Base-by-base conservation (phyloP, 2,113 vertebrate genomes). In the Propithecus coquereli region DNA sequence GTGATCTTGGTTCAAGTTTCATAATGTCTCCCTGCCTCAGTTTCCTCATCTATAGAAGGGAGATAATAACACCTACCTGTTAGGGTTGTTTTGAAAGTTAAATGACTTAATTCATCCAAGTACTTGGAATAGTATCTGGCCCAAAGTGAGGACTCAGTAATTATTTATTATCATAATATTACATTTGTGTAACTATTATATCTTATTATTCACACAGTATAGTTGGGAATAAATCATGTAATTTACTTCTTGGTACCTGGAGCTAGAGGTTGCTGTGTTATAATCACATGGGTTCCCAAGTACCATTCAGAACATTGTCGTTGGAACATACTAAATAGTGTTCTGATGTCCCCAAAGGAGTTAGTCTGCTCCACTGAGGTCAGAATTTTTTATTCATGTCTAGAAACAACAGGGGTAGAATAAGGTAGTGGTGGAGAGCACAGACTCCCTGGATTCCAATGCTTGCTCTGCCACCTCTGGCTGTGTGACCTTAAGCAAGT, bases 151-250 rank as follows among this genome's bases (percentile, higher is more conserved):
- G 52, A 76, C 57, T 83, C 68, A 87, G 47, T 63, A 63, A 81
- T 94, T 95, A 80, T 30, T 87, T 93, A 66, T 87, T 85, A 87
- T 70, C 2, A 27, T 90, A 91, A 86, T 88, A 66, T 43, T 91
- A 71, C 1, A 40, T 52, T 81, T 57, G 25, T 84, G 34, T 90
- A 84, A 74, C 65, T 83, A 45, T 43, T 81, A 57, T 86, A 50
- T 85, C 52, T 27, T 81, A 5, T 65, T 90, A 70, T 40, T 93
- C 25, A 50, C 59, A 22, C 71, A 80, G 40, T 84, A 23, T 76
- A 84, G 34, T 76, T 83, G 43, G 34, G 87, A 79, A 37, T 87
- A 94, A 82, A 77, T 34, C 77, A 68, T 40, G 10, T 73, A n/a
- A 74, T 96, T 88, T 90, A 87, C 34, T 84, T 88, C 8, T 1